Evolutionary conservation across 2,797 vertebrate genomes (phyloP).

Genomic region (Enteromius unitaeniatus): DNA sequence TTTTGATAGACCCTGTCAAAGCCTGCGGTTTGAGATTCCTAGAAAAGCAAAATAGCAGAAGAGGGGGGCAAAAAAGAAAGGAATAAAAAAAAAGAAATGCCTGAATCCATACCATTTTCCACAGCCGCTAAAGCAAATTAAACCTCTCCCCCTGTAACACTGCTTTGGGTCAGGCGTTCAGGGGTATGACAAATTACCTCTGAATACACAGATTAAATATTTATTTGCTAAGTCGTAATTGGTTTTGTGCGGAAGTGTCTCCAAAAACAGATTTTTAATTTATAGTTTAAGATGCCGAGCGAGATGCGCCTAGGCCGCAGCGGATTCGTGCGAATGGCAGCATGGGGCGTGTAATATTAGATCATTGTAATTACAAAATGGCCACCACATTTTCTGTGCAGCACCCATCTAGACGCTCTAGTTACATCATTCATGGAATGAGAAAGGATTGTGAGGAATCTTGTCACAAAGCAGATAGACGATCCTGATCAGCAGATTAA

Average conservation of each 20-base stretch:
- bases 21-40: conserved; percentile 18
- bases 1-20: conserved; percentile 47
- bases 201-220: conserved; percentile 63
- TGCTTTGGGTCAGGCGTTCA: conserved; percentile 53
- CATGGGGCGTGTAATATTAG: conserved; percentile 11
- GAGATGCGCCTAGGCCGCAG: conserved; percentile 11
- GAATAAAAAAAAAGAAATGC: not conserved
- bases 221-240: conserved; percentile 59
- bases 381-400: not conserved
- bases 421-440: conserved; percentile 40
- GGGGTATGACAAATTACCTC: conserved; percentile 56
- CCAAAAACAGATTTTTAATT: conserved; percentile 59
- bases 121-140: conserved; percentile 53
- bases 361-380: conserved; percentile 48
- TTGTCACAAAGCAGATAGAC: conserved; percentile 33
- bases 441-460: conserved; percentile 37
- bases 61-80: not conserved
- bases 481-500: conserved; percentile 46
- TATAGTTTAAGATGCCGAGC: conserved; percentile 55
- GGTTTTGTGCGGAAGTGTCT: conserved; percentile 57
- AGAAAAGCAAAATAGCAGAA: conserved; percentile 14
- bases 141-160: conserved; percentile 48
- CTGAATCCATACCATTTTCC: conserved; percentile 47
- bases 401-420: not conserved
- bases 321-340: conserved; percentile 2